phyloP scores from a whole-genome alignment of 2,888 invertebrate genomes.

The Dolichopus griseipennis region DNA sequence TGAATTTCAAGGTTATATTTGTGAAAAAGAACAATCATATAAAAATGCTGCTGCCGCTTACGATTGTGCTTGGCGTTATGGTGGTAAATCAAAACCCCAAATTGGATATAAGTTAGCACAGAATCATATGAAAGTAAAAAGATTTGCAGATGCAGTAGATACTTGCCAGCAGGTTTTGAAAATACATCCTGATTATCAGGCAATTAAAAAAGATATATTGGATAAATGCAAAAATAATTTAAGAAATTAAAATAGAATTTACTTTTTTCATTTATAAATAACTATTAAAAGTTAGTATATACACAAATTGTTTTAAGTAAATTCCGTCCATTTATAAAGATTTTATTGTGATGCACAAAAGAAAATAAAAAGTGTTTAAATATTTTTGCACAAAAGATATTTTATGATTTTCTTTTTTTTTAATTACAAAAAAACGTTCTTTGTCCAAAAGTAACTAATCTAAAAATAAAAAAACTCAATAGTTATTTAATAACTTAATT shows the following conservation, averaged over 20 bases:
- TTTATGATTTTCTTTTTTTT: no score
- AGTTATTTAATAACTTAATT: background rate
- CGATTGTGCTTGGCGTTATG: slow-evolving; percentile 73
- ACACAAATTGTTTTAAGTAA: background rate
- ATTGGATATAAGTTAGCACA: slow-evolving; percentile 91
- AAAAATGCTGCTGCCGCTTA: slow-evolving; percentile 75
- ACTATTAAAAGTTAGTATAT: no score
- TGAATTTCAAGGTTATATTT: slow-evolving; percentile 71
- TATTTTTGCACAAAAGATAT: no score
- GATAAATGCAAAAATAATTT: slow-evolving; percentile 78
- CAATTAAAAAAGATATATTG: slow-evolving; percentile 84
- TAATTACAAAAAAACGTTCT: no score
- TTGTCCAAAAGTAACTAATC: background rate
- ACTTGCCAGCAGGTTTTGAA: slow-evolving; percentile 76
- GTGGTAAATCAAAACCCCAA: slow-evolving; percentile 70
- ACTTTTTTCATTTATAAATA: no score
- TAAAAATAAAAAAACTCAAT: background rate
- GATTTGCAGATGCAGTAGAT: slow-evolving; percentile 85
- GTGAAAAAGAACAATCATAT: slow-evolving; percentile 88
- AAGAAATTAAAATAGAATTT: slow-evolving; percentile 47
- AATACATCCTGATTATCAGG: slow-evolving; percentile 78
- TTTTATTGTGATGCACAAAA: no score
- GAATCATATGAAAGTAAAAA: slow-evolving; percentile 80
- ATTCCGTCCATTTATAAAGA: background rate
- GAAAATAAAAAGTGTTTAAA: no score